Percentiles rank a stretch among this genome's conserved stretches.
Evolutionary conservation across 2,113 vertebrate genomes (phyloP).

Genomic region (Ctenomys sociabilis): DNA sequence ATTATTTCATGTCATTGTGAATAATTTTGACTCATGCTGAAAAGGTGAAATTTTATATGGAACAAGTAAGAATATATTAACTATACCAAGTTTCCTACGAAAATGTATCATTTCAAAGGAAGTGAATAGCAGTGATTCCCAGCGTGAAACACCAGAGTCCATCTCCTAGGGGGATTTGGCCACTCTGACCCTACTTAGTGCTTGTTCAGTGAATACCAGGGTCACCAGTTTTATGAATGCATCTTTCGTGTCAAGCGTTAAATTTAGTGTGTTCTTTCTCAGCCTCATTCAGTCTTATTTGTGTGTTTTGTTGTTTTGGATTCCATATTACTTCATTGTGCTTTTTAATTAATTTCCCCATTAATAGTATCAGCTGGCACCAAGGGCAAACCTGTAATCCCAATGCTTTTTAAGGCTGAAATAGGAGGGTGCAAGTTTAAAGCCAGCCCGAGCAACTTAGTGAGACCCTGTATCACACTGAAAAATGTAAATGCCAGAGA

Average conservation of each 20-base stretch:
- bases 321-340: not conserved
- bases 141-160: not conserved
- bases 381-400: not conserved
- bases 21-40: not conserved
- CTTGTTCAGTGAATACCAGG: not conserved
- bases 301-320: not conserved
- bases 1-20: not conserved
- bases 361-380: not conserved
- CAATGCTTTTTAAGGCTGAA: not conserved
- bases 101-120: not conserved
- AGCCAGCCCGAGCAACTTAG: not conserved
- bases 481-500: not conserved
- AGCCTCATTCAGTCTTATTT: not conserved
- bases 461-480: not conserved
- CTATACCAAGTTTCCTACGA: not conserved
- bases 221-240: not conserved
- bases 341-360: not conserved
- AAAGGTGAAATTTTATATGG: not conserved
- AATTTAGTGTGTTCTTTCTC: not conserved
- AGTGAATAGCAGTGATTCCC: not conserved
- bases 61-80: not conserved
- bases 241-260: not conserved
- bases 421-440: not conserved
- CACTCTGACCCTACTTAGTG: too few relatives aligned
- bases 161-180: not conserved